These are phyloP conservation scores for Megaptera novaeangliae DNA, from an alignment of 2,113 vertebrate species.

Conservation along the genomic window DNA sequence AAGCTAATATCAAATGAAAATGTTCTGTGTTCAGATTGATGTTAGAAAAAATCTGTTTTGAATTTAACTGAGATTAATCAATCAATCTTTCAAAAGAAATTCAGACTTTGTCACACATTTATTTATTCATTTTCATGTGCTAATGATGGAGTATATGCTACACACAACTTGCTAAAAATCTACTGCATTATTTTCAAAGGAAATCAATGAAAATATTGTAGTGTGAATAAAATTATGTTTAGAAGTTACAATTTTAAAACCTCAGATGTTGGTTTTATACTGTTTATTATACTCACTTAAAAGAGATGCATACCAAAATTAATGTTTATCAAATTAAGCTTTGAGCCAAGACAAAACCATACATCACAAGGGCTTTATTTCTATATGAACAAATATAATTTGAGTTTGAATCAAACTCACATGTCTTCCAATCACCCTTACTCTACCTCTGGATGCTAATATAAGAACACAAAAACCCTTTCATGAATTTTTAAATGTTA, in stretches of 20 bases:
- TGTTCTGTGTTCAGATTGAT: not conserved
- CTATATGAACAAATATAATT: not conserved
- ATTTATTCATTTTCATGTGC: slow-evolving; percentile 27
- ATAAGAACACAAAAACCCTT: slow-evolving; percentile 21
- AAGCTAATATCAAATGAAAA: not conserved
- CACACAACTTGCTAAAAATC: not conserved
- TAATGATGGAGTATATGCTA: not conserved
- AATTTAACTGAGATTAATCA: not conserved
- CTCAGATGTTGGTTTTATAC: not conserved
- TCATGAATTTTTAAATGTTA: slow-evolving; percentile 40
- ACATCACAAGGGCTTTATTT: not conserved
- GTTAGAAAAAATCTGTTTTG: not conserved
- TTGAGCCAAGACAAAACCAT: not conserved
- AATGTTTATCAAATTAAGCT: not conserved
- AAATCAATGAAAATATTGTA: not conserved
- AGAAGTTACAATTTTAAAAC: not conserved
- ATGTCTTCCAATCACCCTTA: not conserved
- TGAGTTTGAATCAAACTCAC: slow-evolving; percentile 22
- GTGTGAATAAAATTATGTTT: not conserved
- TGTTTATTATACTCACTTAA: not conserved
- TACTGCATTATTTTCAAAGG: not conserved
- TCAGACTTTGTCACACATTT: not conserved
- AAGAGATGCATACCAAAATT: not conserved
- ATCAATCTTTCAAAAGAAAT: slow-evolving; percentile 5
- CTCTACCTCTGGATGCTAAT: slow-evolving; percentile 28